Conservation (phyloP, 2,888 invertebrate species). For the Aporophyla nigra region DNA sequence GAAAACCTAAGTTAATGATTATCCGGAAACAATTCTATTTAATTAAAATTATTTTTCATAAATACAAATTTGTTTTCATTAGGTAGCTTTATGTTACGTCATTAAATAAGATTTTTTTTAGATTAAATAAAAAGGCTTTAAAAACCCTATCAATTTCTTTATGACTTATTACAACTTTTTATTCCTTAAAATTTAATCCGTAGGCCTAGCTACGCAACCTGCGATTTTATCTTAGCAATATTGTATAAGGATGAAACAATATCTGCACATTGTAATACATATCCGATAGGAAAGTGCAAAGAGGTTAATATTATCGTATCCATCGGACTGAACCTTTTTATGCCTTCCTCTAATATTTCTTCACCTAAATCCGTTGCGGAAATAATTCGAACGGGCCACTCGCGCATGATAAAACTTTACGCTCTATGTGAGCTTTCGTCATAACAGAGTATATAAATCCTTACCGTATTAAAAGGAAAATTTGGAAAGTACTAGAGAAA, state of each 20-base stretch:
- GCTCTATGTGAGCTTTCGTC: not conserved
- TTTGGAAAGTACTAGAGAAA: not conserved
- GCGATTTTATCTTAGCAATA: conserved; percentile 19
- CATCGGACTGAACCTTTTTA: not conserved
- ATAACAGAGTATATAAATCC: not conserved
- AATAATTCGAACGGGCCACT: not conserved
- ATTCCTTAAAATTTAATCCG: conserved; percentile 1
- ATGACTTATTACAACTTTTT: conserved; percentile 19
- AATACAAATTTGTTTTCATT: too few species aligned
- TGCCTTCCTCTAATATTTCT: not conserved
- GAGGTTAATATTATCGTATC: conserved; percentile 15
- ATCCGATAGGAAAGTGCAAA: conserved; percentile 24
- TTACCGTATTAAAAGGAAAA: not conserved
- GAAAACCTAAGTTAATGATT: too few species aligned
- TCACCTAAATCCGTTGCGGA: not conserved
- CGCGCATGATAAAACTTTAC: not conserved
- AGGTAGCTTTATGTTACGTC: too few species aligned
- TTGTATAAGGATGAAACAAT: conserved; percentile 27
- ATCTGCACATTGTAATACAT: conserved; percentile 19
- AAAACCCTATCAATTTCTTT: not conserved
- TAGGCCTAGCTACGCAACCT: conserved; percentile 2
- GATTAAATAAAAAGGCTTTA: too few species aligned
- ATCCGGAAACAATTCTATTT: too few species aligned
- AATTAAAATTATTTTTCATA: too few species aligned
- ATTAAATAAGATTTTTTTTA: too few species aligned